Evolutionary conservation across 2,113 vertebrate species (phyloP).

Genomic region (Symphodus melops): DNA sequence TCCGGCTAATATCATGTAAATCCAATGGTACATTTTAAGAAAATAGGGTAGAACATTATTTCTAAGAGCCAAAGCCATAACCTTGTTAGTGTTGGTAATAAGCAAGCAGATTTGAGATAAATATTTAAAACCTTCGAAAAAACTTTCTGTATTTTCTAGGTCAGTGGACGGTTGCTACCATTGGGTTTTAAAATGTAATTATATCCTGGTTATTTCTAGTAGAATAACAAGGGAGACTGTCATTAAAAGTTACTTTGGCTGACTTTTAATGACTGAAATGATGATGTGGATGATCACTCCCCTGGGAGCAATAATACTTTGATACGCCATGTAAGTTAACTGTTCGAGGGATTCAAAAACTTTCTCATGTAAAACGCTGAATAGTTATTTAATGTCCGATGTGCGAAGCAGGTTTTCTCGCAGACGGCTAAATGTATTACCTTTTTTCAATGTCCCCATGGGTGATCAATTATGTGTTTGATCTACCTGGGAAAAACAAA

Average conservation of each 20-base stretch:
- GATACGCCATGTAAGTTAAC: conserved; percentile 47
- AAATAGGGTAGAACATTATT: conserved; percentile 22
- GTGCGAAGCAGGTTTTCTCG: conserved; percentile 3
- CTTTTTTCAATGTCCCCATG: conserved; percentile 37
- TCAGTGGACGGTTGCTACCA: conserved; percentile 54
- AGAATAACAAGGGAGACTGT: conserved; percentile 61
- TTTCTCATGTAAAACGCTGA: conserved; percentile 36
- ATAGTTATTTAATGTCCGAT: conserved; percentile 31
- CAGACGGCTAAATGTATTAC: conserved; percentile 32
- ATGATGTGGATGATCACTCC: conserved; percentile 54
- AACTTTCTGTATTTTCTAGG: conserved; percentile 66
- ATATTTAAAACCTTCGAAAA: conserved; percentile 50
- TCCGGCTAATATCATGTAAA: conserved; percentile 50
- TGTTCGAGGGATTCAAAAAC: conserved; percentile 28
- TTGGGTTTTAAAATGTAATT: conserved; percentile 58
- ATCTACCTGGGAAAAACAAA: conserved; percentile 46
- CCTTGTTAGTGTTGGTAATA: conserved; percentile 36
- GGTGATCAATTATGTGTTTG: conserved; percentile 40
- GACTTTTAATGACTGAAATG: conserved; percentile 74
- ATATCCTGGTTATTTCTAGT: conserved; percentile 53
- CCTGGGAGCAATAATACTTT: conserved; percentile 52
- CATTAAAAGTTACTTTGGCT: conserved; percentile 72
- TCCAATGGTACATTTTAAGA: conserved; percentile 41
- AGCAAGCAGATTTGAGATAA: conserved; percentile 43
- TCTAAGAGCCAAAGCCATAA: conserved; percentile 36